Percentiles rank a stretch among this genome's conserved stretches.
Evolutionary conservation across 2,888 invertebrate species (phyloP).

Genomic region (Colostygia pectinataria): DNA sequence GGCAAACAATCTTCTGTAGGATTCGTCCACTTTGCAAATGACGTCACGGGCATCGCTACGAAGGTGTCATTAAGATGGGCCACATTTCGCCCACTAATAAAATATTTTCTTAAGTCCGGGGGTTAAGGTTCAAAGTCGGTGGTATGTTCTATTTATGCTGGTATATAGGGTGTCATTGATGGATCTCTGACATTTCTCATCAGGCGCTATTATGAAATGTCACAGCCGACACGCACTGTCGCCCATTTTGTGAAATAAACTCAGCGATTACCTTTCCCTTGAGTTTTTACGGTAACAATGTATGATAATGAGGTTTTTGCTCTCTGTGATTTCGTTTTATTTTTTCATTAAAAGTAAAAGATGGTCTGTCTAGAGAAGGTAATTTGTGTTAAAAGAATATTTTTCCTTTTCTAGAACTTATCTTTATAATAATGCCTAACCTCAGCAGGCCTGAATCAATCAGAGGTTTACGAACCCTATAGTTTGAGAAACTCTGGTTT

Average conservation of each 20-base stretch:
- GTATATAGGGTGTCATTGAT: constrained; percentile 50
- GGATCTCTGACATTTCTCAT: constrained; percentile 55
- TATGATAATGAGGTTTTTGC: constrained; percentile 31
- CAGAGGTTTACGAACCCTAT: too few species aligned
- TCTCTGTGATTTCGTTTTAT: constrained; percentile 16
- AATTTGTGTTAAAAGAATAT: too few species aligned
- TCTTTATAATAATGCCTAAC: too few species aligned
- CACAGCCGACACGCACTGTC: constrained; percentile 34
- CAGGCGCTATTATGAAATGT: constrained; percentile 48
- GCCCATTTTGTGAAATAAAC: constrained; percentile 33
- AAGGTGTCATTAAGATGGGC: constrained; percentile 47
- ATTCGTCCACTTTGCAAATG: constrained; percentile 39
- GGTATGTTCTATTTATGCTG: neutral
- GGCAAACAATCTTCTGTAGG: constrained; percentile 29
- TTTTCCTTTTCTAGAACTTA: too few species aligned
- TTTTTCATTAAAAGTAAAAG: constrained; percentile 5
- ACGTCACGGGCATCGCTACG: constrained; percentile 47
- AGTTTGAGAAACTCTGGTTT: too few species aligned
- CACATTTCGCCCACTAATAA: constrained; percentile 10
- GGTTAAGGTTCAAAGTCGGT: constrained; percentile 14
- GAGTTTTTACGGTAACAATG: constrained; percentile 24
- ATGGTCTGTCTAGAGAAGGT: neutral
- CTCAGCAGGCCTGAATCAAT: too few species aligned
- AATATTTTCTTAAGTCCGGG: constrained; percentile 1
- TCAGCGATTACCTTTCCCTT: constrained; percentile 30